These are phyloP conservation scores for Tigriopus japonicus DNA, from an alignment of 1,140 invertebrate species.

Conservation along the genomic window DNA sequence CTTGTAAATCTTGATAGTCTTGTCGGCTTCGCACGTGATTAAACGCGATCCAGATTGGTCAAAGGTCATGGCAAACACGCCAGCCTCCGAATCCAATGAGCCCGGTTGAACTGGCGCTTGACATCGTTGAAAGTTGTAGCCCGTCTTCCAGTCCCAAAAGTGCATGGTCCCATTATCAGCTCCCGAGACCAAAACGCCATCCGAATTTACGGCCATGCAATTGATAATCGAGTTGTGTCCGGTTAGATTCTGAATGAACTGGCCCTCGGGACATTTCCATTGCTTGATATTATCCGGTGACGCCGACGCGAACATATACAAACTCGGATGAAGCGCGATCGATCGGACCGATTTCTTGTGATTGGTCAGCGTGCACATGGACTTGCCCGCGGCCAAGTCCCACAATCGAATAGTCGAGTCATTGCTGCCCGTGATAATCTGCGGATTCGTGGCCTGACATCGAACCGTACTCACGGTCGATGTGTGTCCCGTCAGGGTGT, in stretches of 20 bases:
- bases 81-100: conserved; percentile 97
- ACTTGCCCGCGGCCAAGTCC: conserved; percentile 92
- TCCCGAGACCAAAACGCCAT: conserved; percentile 89
- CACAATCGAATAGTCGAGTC: conserved; percentile 67
- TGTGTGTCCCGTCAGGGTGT: conserved; percentile 86
- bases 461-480: conserved; percentile 90
- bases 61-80: conserved; percentile 81
- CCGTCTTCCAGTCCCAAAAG: conserved; percentile 98
- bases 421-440: conserved; percentile 45
- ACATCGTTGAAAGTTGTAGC: conserved; percentile 88
- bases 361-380: conserved; percentile 84
- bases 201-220: conserved; percentile 75
- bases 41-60: conserved; percentile 81
- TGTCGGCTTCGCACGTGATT: conserved; percentile 94
- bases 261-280: conserved; percentile 96
- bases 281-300: conserved; percentile 98
- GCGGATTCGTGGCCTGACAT: conserved; percentile 79
- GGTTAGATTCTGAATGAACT: conserved; percentile 90
- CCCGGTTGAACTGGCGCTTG: conserved; percentile 88
- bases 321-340: conserved; percentile 68
- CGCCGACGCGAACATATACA: conserved; percentile 92
- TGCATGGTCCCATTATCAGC: conserved; percentile 97
- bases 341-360: conserved; percentile 96
- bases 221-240: conserved; percentile 97
- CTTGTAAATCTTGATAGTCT: conserved; percentile 98